phyloP scores from a whole-genome alignment of 2,797 vertebrate species.

The Chiloscyllium punctatum region DNA sequence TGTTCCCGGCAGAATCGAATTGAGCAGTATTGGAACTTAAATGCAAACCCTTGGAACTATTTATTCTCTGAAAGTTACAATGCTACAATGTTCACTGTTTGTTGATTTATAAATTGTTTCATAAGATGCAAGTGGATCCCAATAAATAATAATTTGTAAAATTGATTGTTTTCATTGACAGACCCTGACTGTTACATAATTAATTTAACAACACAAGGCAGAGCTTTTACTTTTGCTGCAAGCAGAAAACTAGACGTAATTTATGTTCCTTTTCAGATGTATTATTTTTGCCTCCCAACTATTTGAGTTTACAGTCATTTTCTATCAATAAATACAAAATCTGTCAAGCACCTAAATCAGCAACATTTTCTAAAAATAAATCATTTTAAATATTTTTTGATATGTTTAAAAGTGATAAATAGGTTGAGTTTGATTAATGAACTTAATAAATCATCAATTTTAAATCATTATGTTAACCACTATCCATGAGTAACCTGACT shows the following conservation, averaged over 20 bases:
- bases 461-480: not conserved
- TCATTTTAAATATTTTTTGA: not conserved
- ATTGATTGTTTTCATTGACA: not conserved
- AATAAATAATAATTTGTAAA: no score
- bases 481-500: not conserved
- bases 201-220: not conserved
- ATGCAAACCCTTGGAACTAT: no score
- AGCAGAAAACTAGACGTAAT: no score
- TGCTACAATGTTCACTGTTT: no score
- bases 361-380: not conserved
- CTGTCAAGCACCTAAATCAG: not conserved
- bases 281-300: not conserved
- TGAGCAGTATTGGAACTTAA: no score
- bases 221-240: not conserved
- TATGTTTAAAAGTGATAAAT: not conserved
- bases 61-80: no score
- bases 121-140: no score
- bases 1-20: no score
- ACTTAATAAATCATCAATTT: not conserved
- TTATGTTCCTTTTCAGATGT: not conserved
- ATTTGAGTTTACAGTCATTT: not conserved
- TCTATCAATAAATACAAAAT: not conserved
- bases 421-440: not conserved
- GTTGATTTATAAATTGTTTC: no score
- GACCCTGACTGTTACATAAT: not conserved